Conservation (phyloP, 2,113 vertebrate species). For the Castor canadensis region DNA sequence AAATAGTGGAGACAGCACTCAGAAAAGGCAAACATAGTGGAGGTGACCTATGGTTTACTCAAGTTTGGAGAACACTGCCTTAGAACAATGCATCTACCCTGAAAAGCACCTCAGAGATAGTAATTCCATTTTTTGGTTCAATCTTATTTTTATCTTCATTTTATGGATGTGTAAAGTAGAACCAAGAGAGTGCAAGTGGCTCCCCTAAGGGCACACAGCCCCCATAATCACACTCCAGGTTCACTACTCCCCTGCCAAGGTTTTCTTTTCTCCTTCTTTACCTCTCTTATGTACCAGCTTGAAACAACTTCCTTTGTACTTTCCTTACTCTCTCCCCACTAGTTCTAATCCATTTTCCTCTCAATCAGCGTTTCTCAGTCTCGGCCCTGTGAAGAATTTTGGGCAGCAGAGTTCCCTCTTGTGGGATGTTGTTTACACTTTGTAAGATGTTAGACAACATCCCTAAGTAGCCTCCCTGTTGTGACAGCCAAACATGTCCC, state of each 20-base stretch:
- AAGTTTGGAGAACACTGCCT: neutral
- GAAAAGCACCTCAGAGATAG: neutral
- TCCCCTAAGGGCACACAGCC: neutral
- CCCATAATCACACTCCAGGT: neutral
- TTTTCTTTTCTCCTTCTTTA: neutral
- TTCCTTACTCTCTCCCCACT: neutral
- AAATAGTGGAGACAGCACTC: neutral
- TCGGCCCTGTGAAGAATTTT: neutral
- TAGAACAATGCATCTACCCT: neutral
- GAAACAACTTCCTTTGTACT: neutral
- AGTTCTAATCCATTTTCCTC: neutral
- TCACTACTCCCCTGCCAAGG: neutral
- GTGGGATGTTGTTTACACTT: neutral
- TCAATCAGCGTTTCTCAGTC: neutral
- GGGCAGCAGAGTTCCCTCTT: neutral
- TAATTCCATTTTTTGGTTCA: neutral
- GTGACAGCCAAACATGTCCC: neutral
- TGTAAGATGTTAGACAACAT: neutral
- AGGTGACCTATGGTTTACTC: neutral
- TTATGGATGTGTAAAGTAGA: neutral
- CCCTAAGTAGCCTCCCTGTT: rapidly evolving
- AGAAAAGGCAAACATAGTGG: neutral
- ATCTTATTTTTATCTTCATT: neutral
- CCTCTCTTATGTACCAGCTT: neutral
- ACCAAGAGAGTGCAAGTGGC: neutral